Percentiles rank a stretch among this genome's conserved stretches.
These are phyloP conservation scores for Barbus barbus DNA, from an alignment of 2,113 vertebrate species.

Conservation along the genomic window DNA sequence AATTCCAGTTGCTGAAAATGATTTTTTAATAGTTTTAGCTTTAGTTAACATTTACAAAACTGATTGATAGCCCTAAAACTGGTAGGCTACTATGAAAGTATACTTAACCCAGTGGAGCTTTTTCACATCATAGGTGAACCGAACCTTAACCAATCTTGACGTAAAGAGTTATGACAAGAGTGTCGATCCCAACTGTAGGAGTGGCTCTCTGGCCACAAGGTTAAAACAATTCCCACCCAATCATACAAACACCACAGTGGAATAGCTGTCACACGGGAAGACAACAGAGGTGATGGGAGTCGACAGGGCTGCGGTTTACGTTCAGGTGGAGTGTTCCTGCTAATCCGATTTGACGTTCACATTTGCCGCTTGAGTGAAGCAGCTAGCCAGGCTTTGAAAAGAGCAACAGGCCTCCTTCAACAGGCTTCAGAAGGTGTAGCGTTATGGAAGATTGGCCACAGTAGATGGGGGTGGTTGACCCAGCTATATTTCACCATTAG, in stretches of 20 bases:
- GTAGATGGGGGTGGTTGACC: constrained; percentile 43
- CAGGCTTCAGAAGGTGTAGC: constrained; percentile 48
- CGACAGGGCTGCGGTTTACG: constrained; percentile 42
- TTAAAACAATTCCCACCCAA: constrained; percentile 54
- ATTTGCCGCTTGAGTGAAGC: constrained; percentile 57
- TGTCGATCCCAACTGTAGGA: constrained; percentile 34
- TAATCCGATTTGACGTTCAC: constrained; percentile 58
- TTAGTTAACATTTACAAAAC: too few species aligned
- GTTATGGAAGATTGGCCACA: constrained; percentile 47
- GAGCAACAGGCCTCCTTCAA: constrained; percentile 22
- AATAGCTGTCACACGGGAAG: constrained; percentile 53
- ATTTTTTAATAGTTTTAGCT: too few species aligned
- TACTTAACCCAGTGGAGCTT: neutral
- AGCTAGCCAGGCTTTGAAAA: constrained; percentile 54
- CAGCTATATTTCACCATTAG: constrained; percentile 30
- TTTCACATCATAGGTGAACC: too few species aligned
- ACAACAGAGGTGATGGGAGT: constrained; percentile 51
- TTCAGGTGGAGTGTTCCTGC: constrained; percentile 47
- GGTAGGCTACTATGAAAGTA: too few species aligned
- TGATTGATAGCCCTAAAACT: too few species aligned
- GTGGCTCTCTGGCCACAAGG: constrained; percentile 39
- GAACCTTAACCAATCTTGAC: too few species aligned
- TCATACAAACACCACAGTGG: constrained; percentile 54
- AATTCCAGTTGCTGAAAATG: too few species aligned
- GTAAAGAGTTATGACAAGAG: constrained; percentile 43